A percentile compares a stretch with the other conserved stretches of the same genome.
Conservation (phyloP, 1,140 invertebrate genomes). For the Eulimnadia texana region DNA sequence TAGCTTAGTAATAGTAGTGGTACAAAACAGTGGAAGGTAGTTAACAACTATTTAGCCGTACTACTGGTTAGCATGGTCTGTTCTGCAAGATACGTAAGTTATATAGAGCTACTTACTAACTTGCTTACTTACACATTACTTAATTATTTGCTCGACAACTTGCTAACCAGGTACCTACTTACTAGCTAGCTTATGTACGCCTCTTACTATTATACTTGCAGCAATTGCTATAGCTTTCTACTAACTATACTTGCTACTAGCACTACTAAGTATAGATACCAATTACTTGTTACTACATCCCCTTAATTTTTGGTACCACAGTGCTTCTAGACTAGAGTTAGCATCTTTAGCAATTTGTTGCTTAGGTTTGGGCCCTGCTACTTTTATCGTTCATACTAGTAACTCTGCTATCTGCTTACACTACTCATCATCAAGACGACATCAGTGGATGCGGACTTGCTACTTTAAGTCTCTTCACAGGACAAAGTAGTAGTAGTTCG, state of each 20-base stretch:
- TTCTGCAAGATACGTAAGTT: too few species aligned
- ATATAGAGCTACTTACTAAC: too few species aligned
- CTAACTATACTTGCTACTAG: not conserved
- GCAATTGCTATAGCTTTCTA: not conserved
- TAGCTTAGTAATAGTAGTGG: not conserved
- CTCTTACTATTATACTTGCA: too few species aligned
- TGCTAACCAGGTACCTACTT: not conserved
- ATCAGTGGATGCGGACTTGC: not conserved
- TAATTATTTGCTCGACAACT: not conserved
- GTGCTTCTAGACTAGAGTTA: too few species aligned
- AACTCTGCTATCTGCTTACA: not conserved
- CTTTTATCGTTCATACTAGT: not conserved
- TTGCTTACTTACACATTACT: not conserved
- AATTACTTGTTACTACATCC: too few species aligned
- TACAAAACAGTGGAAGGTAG: too few species aligned
- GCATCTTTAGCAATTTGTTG: not conserved
- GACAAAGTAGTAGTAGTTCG: not conserved
- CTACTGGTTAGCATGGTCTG: too few species aligned
- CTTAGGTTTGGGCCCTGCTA: not conserved
- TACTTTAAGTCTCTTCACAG: not conserved
- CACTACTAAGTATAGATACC: too few species aligned
- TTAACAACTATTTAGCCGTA: too few species aligned
- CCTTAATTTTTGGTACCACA: too few species aligned
- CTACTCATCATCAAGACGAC: not conserved
- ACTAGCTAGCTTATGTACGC: not conserved